Evolutionary conservation across 53 echinoderm and acorn worm species (phyloP), one percentile per base, ranked within the genome.

Genomic region (Patiria pectinifera): DNA sequence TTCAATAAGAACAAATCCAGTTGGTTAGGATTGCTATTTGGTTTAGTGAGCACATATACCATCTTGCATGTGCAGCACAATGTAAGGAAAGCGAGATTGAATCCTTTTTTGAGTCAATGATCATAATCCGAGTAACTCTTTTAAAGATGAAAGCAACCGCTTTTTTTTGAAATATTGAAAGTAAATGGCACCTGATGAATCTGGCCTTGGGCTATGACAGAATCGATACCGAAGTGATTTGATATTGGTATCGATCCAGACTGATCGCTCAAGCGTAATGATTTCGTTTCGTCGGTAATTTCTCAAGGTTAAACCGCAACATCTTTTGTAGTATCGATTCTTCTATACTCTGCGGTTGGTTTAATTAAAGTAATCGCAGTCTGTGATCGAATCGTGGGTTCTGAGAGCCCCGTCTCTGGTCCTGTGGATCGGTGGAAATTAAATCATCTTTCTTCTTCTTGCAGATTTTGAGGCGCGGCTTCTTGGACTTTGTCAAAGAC

Each of bases 351-450:
- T 45, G 16, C 16, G 47, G 48, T 45, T 45, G 16, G 45, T 47
- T 79, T 45, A 14, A 45, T 79, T 45, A 46, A 79, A 44, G 9
- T 46, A 44, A 79, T 79, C 47, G 19, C 24, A 79, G 80, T 47
- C 80, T 45, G 80, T 79, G 11, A 8, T 45, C 16, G 3, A 46
- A 11, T 79, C 15, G 3, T 79, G 80, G 3, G 45, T 11, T 79
- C 25, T 53, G 53, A 53, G 53, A 53, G 5, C 53, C 53, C 4
- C 18, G 46, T 79, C 2, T 47, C 45, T 45, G 48, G 48, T 18
- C 21, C 47, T 8, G 45, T 24, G 76, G 75, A 86, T 86, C 86
- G 86, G 53, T 86, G 47, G 75, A 48, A 86, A 86, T 72, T 72
- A 44, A 18, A 86, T 86, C 48, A 74, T 13, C 22, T 48, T 85